Evolutionary conservation across 64 coral and sea anemone species (phyloP).

Genomic region (Stichodactyla mertensii): DNA sequence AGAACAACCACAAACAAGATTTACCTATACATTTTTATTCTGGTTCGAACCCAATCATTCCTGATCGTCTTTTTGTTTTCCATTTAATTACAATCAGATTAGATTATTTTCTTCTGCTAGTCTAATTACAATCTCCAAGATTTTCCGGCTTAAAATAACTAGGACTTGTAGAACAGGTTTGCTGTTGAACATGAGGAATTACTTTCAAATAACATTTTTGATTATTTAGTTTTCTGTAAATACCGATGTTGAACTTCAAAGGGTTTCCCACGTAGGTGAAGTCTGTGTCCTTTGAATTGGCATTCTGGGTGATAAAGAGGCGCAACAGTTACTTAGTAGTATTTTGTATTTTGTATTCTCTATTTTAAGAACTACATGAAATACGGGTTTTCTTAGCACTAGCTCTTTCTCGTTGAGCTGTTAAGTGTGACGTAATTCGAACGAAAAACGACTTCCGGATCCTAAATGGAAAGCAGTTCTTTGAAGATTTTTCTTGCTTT

Average conservation of each 20-base stretch:
- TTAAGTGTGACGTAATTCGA: no score
- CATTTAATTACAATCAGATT: neutral
- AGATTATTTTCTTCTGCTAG: neutral
- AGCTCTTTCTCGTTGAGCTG: no score
- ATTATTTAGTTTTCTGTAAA: conserved; percentile 5
- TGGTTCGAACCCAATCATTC: neutral
- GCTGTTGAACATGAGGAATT: neutral
- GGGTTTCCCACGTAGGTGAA: neutral
- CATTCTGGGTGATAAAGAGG: neutral
- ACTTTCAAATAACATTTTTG: conserved; percentile 6
- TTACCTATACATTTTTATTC: neutral
- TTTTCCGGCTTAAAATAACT: neutral
- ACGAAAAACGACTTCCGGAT: no score
- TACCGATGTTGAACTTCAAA: neutral
- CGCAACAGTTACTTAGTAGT: neutral
- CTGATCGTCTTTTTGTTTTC: neutral
- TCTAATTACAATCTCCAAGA: neutral
- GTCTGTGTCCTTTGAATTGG: neutral
- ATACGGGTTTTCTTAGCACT: no score
- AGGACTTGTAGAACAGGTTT: neutral
- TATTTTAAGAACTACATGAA: no score
- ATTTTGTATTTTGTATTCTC: neutral
- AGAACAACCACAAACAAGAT: neutral
- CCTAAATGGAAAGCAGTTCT: no score
- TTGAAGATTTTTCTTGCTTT: no score